These are phyloP conservation scores for Drosophila sechellia DNA, from an alignment of 1,140 invertebrate genomes.

Conservation along the genomic window DNA sequence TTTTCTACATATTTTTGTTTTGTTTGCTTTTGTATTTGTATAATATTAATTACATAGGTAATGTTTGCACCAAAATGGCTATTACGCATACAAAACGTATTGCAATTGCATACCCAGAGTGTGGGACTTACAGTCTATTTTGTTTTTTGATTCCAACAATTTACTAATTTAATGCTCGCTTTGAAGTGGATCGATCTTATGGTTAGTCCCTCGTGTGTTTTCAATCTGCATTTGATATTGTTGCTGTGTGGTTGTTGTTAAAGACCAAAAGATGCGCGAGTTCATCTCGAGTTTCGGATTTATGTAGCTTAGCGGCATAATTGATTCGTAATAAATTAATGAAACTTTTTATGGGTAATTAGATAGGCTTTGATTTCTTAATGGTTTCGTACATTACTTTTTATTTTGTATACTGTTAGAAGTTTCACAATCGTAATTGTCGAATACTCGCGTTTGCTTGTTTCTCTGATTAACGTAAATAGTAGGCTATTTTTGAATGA, in stretches of 20 bases:
- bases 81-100: slow-evolving; percentile 77
- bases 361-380: slow-evolving; percentile 37
- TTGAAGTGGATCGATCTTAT: slow-evolving; percentile 51
- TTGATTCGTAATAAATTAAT: slow-evolving; percentile 81
- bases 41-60: slow-evolving; percentile 81
- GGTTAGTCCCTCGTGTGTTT: slow-evolving; percentile 29
- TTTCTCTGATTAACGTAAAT: slow-evolving; percentile 26
- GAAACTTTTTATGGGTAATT: slow-evolving; percentile 55
- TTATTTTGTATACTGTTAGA: slow-evolving; percentile 45
- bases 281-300: slow-evolving; percentile 30
- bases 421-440: slow-evolving; percentile 32
- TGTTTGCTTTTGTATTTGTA: slow-evolving; percentile 61
- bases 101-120: slow-evolving; percentile 70
- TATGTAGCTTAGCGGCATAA: slow-evolving; percentile 57
- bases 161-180: slow-evolving; percentile 51
- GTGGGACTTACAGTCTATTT: slow-evolving; percentile 76
- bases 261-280: slow-evolving; percentile 44
- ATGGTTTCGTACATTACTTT: slow-evolving; percentile 25
- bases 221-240: slow-evolving; percentile 26
- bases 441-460: slow-evolving; percentile 16
- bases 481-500: slow-evolving; percentile 53
- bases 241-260: slow-evolving; percentile 46
- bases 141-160: slow-evolving; percentile 60
- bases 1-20: slow-evolving; percentile 75
- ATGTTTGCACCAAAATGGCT: slow-evolving; percentile 78